These are phyloP conservation scores for Dendroctonus valens DNA, from an alignment of 1,140 invertebrate genomes.

Conservation along the genomic window DNA sequence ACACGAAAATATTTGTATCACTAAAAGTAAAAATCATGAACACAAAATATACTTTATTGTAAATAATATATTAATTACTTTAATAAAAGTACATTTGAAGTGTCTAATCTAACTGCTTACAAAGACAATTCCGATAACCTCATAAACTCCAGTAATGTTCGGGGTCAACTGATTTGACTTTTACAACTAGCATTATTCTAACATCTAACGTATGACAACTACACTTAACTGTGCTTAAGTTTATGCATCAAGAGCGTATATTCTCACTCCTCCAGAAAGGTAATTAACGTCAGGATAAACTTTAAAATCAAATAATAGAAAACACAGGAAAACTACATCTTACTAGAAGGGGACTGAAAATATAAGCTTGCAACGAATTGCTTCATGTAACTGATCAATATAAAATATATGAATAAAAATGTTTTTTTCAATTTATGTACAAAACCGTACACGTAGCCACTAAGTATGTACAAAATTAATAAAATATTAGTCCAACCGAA, in stretches of 20 bases:
- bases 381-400: constrained; percentile 3
- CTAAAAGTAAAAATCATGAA: constrained; percentile 3
- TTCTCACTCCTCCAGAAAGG: neutral
- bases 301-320: constrained; percentile 1
- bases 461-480: constrained; percentile 34
- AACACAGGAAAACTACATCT: neutral
- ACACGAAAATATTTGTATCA: neutral
- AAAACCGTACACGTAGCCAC: constrained; percentile 37
- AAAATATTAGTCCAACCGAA: constrained; percentile 6
- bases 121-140: constrained; percentile 4
- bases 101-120: constrained; percentile 11
- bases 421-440: constrained; percentile 36
- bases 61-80: constrained; percentile 16
- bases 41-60: constrained; percentile 8
- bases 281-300: neutral
- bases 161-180: neutral
- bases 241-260: constrained; percentile 4
- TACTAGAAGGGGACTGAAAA: constrained; percentile 3
- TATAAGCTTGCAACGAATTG: neutral
- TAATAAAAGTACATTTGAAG: constrained; percentile 15
- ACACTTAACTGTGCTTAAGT: constrained; percentile 6
- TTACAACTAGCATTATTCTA: constrained; percentile 4
- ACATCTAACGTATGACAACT: constrained; percentile 8
- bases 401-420: constrained; percentile 40
- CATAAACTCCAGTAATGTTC: constrained; percentile 1